These are phyloP conservation scores for Pseudomyrmex pallidus DNA, from an alignment of 1,140 invertebrate genomes.

Conservation along the genomic window DNA sequence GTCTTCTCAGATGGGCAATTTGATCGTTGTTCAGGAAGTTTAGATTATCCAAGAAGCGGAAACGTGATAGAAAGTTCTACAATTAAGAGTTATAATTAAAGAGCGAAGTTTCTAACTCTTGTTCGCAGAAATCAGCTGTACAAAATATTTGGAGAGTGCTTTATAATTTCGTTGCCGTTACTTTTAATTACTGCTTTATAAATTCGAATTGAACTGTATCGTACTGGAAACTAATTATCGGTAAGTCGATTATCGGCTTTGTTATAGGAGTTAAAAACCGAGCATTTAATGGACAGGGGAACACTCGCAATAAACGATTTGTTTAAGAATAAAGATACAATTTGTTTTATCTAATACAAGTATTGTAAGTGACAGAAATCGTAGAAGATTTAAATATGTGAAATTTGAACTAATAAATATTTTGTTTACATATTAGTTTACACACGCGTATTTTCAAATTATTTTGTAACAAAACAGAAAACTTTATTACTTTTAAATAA, in stretches of 20 bases:
- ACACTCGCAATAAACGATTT: constrained; percentile 13
- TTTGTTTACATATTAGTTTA: no score
- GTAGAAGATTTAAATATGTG: no score
- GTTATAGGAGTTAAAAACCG: constrained; percentile 22
- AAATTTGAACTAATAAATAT: no score
- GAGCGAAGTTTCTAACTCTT: constrained; percentile 13
- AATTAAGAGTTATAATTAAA: constrained; percentile 65
- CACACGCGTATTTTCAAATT: not conserved
- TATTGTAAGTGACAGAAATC: not conserved
- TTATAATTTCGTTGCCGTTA: constrained; percentile 9
- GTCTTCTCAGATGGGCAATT: constrained; percentile 19
- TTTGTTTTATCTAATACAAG: no score
- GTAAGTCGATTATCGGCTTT: constrained; percentile 27
- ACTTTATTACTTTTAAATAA: not conserved
- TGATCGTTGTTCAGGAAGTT: constrained; percentile 34
- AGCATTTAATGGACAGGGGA: not conserved
- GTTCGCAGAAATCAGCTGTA: constrained; percentile 26
- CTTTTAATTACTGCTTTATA: constrained; percentile 45
- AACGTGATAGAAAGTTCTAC: constrained; percentile 63
- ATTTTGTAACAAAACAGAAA: not conserved
- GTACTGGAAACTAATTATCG: constrained; percentile 22
- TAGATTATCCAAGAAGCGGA: constrained; percentile 15
- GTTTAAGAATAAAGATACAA: constrained; percentile 9
- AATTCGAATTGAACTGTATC: constrained; percentile 28
- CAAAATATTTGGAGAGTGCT: constrained; percentile 43